phyloP scores from a whole-genome alignment of 2,113 vertebrate genomes.

The Callospermophilus lateralis region DNA sequence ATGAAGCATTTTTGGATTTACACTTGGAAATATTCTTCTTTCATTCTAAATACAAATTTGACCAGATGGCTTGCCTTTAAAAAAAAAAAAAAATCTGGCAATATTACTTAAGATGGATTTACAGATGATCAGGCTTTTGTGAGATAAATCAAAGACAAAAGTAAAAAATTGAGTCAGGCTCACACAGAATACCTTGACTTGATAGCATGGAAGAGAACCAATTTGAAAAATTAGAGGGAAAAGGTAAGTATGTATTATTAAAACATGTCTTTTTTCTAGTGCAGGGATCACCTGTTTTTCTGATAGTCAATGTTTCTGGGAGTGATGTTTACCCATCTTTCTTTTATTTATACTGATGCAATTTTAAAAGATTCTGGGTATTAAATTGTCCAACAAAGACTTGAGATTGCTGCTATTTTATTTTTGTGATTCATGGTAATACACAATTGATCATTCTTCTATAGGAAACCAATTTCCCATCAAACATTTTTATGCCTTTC shows the following conservation, averaged over 20 bases:
- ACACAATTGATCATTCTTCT: constrained; percentile 53
- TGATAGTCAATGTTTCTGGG: not conserved
- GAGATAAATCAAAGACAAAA: not conserved
- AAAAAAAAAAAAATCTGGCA: not conserved
- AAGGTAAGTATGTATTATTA: not conserved
- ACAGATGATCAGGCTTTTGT: not conserved
- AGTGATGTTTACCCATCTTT: not conserved
- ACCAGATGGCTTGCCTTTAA: not conserved
- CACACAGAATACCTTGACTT: not conserved
- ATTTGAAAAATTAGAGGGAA: not conserved
- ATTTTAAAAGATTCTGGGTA: constrained; percentile 20
- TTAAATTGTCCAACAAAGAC: not conserved
- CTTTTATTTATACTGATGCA: constrained; percentile 50
- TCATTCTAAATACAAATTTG: not conserved
- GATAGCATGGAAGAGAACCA: not conserved
- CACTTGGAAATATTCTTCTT: not conserved
- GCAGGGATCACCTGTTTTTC: not conserved
- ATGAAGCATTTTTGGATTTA: not conserved
- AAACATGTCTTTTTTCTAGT: not conserved
- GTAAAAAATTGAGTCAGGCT: not conserved
- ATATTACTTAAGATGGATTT: not conserved
- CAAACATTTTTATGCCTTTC: not conserved
- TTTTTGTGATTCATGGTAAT: not conserved
- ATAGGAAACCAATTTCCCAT: constrained; percentile 14
- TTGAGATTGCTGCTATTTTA: constrained; percentile 48